Conservation (phyloP, 1,140 invertebrate genomes). For the Idris sp. region DNA sequence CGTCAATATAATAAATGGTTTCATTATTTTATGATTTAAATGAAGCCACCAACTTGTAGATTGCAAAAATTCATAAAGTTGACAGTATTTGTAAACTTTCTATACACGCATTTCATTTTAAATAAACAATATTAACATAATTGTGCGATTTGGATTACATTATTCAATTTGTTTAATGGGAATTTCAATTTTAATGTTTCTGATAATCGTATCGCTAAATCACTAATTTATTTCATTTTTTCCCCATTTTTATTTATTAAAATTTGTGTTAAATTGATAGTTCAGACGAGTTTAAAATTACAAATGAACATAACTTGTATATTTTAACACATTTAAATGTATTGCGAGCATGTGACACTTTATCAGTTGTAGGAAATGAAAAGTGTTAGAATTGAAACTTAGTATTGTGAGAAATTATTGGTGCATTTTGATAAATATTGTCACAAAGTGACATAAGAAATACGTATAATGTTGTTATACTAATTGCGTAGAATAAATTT, state of each 20-base stretch:
- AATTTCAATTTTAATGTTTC: neutral
- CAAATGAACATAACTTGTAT: neutral
- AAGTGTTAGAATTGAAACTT: conserved; percentile 4
- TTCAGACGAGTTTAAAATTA: neutral
- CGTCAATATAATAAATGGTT: conserved; percentile 20
- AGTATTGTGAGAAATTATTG: conserved; percentile 1
- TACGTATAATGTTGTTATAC: neutral
- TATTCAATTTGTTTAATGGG: conserved; percentile 16
- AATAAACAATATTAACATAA: conserved; percentile 9
- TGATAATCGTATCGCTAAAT: conserved; percentile 1
- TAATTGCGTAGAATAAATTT: no score
- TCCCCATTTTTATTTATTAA: neutral
- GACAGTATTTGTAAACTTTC: conserved; percentile 3
- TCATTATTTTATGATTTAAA: conserved; percentile 27
- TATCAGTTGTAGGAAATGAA: conserved; percentile 15
- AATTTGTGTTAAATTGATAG: neutral
- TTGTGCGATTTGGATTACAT: conserved; percentile 18
- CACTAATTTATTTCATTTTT: conserved; percentile 8
- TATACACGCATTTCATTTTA: conserved; percentile 1
- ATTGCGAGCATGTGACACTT: conserved; percentile 4
- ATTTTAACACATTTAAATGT: conserved; percentile 12
- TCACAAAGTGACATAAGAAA: neutral
- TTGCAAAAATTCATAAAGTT: neutral
- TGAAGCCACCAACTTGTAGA: no score
- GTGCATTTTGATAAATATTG: neutral